These are phyloP conservation scores for Eupleurogrammus muticus DNA, from an alignment of 2,797 vertebrate genomes.

Conservation along the genomic window DNA sequence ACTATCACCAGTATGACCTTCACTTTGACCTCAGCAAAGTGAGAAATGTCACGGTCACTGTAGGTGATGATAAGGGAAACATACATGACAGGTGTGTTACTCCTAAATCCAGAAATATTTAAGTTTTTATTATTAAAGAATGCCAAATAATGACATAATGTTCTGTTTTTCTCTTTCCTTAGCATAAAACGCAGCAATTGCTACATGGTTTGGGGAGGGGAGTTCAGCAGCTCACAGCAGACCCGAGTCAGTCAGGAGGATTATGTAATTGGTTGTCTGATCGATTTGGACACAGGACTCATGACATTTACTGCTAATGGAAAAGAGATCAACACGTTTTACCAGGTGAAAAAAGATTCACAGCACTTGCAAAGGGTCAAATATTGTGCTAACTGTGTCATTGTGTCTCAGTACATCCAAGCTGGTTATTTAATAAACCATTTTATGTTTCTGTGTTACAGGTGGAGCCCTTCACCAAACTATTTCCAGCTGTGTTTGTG, in stretches of 20 bases:
- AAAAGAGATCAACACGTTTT: constrained; percentile 97
- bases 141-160: background rate
- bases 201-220: constrained; percentile 97
- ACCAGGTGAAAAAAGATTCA: constrained; percentile 85
- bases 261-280: constrained; percentile 92
- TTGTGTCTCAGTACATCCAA: too few species aligned
- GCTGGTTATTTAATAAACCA: constrained; percentile 4
- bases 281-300: constrained; percentile 93
- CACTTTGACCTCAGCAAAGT: constrained; percentile 93
- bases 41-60: constrained; percentile 92
- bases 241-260: constrained; percentile 92
- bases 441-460: constrained; percentile 58
- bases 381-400: too few species aligned
- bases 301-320: constrained; percentile 96
- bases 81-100: constrained; percentile 91
- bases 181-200: constrained; percentile 97
- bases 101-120: background rate
- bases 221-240: constrained; percentile 92
- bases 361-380: background rate
- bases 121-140: background rate
- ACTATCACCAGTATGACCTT: constrained; percentile 93
- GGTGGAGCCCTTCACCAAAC: constrained; percentile 96
- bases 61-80: constrained; percentile 94
- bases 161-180: constrained; percentile 3
- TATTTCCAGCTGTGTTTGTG: constrained; percentile 92